Conservation (phyloP, 1,140 invertebrate species). For the Potamilus streckersoni region DNA sequence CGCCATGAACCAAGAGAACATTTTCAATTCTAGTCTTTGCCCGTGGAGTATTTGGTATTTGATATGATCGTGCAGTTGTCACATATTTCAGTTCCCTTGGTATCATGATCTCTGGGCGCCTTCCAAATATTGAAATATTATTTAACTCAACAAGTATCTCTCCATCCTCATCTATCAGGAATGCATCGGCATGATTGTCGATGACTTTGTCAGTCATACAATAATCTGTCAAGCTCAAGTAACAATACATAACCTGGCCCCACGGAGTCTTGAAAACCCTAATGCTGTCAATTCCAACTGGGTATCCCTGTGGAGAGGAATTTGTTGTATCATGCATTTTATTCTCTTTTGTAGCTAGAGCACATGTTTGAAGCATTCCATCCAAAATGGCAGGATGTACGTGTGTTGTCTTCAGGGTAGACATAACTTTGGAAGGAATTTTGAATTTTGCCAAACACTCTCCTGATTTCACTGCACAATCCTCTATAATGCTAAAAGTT, state of each 20-base stretch:
- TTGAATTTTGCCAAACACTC: constrained; percentile 6
- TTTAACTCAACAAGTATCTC: neutral
- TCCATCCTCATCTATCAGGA: neutral
- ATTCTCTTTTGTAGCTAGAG: neutral
- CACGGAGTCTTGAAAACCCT: neutral
- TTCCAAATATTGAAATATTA: neutral
- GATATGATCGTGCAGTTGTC: too few species aligned
- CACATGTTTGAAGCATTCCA: constrained; percentile 13
- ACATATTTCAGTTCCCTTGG: too few species aligned
- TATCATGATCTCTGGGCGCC: neutral
- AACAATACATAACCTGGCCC: constrained; percentile 4
- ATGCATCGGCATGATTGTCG: constrained; percentile 9
- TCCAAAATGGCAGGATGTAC: constrained; percentile 18
- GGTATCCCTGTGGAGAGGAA: neutral
- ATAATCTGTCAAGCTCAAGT: constrained; percentile 1
- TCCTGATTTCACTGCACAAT: neutral
- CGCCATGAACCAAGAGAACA: too few species aligned
- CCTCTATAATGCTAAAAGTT: neutral
- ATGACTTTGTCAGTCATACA: constrained; percentile 8
- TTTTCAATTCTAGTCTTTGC: too few species aligned
- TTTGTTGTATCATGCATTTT: too few species aligned
- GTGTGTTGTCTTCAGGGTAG: neutral
- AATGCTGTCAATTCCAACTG: constrained; percentile 7
- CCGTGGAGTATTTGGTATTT: too few species aligned
- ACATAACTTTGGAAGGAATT: neutral